Percentiles rank a stretch among this genome's conserved stretches.
Evolutionary conservation across 1,140 invertebrate species (phyloP).

Genomic region (Danaus melanippus): DNA sequence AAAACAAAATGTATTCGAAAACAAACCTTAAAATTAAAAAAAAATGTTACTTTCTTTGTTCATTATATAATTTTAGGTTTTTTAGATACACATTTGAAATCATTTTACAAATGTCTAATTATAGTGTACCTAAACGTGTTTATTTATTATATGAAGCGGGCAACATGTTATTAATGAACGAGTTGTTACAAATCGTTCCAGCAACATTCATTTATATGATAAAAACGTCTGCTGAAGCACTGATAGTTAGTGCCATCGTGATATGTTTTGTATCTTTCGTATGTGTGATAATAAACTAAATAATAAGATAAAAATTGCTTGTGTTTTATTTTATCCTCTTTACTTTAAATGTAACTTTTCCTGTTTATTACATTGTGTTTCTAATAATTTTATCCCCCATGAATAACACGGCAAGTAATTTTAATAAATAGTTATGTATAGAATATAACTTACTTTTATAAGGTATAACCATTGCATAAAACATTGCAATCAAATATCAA

Average conservation of each 20-base stretch:
- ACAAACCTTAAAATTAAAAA: conserved; percentile 6
- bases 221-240: conserved; percentile 58
- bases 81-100: too few species aligned
- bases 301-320: conserved; percentile 48
- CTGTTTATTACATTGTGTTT: background rate
- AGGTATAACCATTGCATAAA: too few species aligned
- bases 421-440: too few species aligned
- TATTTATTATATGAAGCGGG: conserved; percentile 45
- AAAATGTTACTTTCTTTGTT: conserved; percentile 14
- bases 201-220: conserved; percentile 33
- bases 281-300: conserved; percentile 70
- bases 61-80: conserved; percentile 1
- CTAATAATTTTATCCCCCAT: background rate
- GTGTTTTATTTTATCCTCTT: conserved; percentile 32
- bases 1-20: too few species aligned
- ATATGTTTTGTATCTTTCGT: conserved; percentile 69
- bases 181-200: conserved; percentile 32
- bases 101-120: conserved; percentile 17
- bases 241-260: conserved; percentile 68
- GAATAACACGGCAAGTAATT: too few species aligned
- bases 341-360: conserved; percentile 1
- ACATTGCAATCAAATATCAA: too few species aligned
- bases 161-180: conserved; percentile 28
- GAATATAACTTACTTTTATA: too few species aligned
- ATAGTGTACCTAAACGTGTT: conserved; percentile 34